phyloP scores from a whole-genome alignment of 2,797 vertebrate species.

The Sternotherus odoratus region DNA sequence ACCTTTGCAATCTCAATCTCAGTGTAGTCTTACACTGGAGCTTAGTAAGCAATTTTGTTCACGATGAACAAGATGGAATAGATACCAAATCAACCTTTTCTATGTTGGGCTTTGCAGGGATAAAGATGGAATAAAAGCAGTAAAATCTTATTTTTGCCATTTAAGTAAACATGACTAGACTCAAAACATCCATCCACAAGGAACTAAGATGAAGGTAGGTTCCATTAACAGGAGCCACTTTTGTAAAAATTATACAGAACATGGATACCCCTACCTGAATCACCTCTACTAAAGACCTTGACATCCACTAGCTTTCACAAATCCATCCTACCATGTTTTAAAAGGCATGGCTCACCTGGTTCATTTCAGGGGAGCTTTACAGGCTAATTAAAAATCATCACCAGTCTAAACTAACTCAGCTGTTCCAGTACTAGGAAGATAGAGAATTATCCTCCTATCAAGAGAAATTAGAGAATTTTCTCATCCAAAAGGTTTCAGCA shows the following conservation, averaged over 20 bases:
- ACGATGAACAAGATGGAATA: not conserved
- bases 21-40: not conserved
- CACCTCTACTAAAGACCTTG: not conserved
- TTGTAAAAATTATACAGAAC: not conserved
- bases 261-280: not conserved
- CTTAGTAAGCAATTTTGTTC: not conserved
- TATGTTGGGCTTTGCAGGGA: not conserved
- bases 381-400: not conserved
- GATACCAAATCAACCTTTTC: not conserved
- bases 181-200: not conserved
- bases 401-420: not conserved
- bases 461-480: not conserved
- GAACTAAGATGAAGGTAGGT: not conserved
- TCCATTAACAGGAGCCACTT: not conserved
- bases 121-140: not conserved
- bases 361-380: not conserved
- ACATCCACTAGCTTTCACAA: not conserved
- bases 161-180: not conserved
- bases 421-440: not conserved
- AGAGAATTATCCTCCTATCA: not conserved
- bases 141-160: not conserved
- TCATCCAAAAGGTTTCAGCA: not conserved
- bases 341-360: not conserved
- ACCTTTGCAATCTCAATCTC: not conserved
- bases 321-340: not conserved